Conservation (phyloP, 2,797 vertebrate species). For the Manis crassicaudata region DNA sequence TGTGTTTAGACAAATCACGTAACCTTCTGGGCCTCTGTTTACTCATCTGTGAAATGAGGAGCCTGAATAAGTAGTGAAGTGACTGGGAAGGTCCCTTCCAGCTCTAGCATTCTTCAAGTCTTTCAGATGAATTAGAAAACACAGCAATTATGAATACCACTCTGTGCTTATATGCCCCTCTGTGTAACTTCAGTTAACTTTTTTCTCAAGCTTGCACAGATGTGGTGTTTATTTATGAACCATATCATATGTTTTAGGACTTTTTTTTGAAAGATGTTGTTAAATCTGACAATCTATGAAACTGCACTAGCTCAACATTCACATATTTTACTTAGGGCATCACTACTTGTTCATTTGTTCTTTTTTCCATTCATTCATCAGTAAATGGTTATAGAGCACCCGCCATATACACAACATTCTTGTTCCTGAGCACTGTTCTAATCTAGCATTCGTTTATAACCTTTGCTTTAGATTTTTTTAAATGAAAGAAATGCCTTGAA, state of each 20-base stretch:
- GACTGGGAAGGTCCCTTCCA: background rate
- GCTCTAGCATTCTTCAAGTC: background rate
- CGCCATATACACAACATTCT: background rate
- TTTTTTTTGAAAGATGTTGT: background rate
- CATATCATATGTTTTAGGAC: background rate
- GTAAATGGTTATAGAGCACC: background rate
- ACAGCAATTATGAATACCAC: background rate
- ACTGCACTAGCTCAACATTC: background rate
- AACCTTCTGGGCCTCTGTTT: slow-evolving; percentile 39
- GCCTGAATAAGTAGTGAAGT: background rate
- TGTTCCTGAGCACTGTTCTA: background rate
- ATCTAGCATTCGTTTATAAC: background rate
- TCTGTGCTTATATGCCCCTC: background rate
- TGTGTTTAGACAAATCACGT: background rate
- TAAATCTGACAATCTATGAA: slow-evolving; percentile 17
- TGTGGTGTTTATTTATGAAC: background rate
- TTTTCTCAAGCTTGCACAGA: background rate
- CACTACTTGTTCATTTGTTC: background rate
- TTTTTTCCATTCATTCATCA: background rate
- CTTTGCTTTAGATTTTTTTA: background rate
- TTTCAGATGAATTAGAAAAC: background rate
- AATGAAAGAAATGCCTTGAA: background rate
- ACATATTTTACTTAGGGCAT: background rate
- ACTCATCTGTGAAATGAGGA: slow-evolving; percentile 52
- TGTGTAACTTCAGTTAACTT: background rate